Percentiles rank a stretch among this genome's conserved stretches.
Evolutionary conservation across 1,140 invertebrate genomes (phyloP).

Genomic region (Saccostrea cuccullata): DNA sequence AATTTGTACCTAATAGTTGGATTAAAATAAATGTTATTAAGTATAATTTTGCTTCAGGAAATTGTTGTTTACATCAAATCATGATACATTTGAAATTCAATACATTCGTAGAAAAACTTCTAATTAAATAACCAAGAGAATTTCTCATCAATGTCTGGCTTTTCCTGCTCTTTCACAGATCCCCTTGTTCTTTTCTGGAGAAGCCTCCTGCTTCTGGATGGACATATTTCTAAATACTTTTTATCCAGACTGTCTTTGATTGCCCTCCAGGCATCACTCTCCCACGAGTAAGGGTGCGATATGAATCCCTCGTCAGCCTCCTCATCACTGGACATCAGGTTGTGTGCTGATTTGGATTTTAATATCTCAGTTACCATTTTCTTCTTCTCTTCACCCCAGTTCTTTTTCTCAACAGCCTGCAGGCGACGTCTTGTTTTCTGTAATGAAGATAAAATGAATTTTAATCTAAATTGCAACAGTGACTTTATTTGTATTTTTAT

Average conservation of each 20-base stretch:
- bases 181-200: conserved; percentile 5
- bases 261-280: not conserved
- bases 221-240: conserved; percentile 10
- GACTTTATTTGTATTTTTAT: not conserved
- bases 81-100: not conserved
- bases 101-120: not conserved
- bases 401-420: conserved; percentile 28
- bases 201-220: not conserved
- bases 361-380: not conserved
- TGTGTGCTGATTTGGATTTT: not conserved
- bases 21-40: not conserved
- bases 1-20: too few relatives aligned
- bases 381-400: conserved; percentile 16
- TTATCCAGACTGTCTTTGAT: not conserved
- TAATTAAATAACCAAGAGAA: not conserved
- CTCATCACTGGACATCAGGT: not conserved
- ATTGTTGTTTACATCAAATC: conserved; percentile 5
- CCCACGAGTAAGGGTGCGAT: not conserved
- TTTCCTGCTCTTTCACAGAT: not conserved
- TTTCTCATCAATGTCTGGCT: not conserved
- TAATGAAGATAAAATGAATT: not conserved
- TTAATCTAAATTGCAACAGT: not conserved
- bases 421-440: conserved; percentile 9
- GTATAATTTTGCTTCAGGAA: not conserved
- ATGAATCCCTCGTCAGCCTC: not conserved